A percentile compares a stretch with the other conserved stretches of the same genome.
These are phyloP conservation scores for Anas platyrhynchos DNA, from an alignment of 2,113 vertebrate genomes.

Conservation along the genomic window DNA sequence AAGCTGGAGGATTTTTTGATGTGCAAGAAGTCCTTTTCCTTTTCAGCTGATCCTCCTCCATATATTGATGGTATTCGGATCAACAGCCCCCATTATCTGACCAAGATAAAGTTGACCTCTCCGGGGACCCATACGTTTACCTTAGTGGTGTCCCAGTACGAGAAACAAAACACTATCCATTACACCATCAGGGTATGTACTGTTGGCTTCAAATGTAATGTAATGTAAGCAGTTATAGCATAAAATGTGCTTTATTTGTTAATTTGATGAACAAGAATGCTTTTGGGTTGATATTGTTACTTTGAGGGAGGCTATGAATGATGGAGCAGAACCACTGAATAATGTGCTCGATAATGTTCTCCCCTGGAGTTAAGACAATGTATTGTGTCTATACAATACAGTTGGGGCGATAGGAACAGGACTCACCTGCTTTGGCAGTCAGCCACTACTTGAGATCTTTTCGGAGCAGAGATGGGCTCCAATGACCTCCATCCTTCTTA, in stretches of 20 bases:
- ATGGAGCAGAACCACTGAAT: background rate
- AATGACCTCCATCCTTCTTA: too few relatives aligned
- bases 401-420: background rate
- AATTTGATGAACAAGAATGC: background rate
- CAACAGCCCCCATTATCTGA: constrained; percentile 98
- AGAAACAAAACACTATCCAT: constrained; percentile 99
- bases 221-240: background rate
- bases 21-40: background rate
- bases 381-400: background rate
- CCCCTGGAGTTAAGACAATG: background rate
- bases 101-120: constrained; percentile 92
- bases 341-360: background rate
- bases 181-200: constrained; percentile 91
- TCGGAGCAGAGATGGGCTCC: background rate
- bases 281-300: background rate
- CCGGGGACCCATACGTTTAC: constrained; percentile 92
- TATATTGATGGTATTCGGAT: constrained; percentile 97
- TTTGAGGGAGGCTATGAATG: background rate
- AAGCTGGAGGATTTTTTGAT: background rate
- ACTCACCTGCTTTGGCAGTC: background rate
- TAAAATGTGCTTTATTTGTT: background rate
- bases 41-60: constrained; percentile 91
- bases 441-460: background rate
- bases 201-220: background rate
- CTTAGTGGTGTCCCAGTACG: constrained; percentile 96